Evolutionary conservation across 1,140 invertebrate genomes (phyloP).

Genomic region (Brachionus plicatilis): DNA sequence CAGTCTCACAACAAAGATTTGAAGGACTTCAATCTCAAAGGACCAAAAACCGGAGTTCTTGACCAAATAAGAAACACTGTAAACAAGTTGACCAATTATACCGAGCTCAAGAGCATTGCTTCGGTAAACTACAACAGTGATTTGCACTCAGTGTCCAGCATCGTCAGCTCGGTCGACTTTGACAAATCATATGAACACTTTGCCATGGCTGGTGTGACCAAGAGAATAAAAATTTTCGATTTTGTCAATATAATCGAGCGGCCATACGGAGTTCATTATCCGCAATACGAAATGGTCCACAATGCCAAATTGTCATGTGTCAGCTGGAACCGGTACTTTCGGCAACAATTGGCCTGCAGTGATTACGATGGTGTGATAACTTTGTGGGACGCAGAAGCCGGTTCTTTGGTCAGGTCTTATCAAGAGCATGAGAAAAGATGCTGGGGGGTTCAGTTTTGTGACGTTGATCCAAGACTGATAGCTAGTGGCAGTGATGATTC

Average conservation of each 20-base stretch:
- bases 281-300: slow-evolving; percentile 84
- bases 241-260: slow-evolving; percentile 78
- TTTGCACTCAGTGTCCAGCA: slow-evolving; percentile 78
- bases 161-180: slow-evolving; percentile 82
- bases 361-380: slow-evolving; percentile 91
- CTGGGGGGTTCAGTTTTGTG: slow-evolving; percentile 94
- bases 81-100: slow-evolving; percentile 79
- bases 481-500: slow-evolving; percentile 91
- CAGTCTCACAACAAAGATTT: slow-evolving; percentile 68
- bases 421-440: slow-evolving; percentile 91
- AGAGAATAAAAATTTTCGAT: slow-evolving; percentile 75
- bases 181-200: slow-evolving; percentile 93
- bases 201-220: slow-evolving; percentile 90
- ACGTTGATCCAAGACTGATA: slow-evolving; percentile 79
- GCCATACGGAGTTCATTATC: slow-evolving; percentile 81
- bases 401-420: slow-evolving; percentile 54
- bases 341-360: slow-evolving; percentile 78
- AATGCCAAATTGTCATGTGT: slow-evolving; percentile 89
- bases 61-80: slow-evolving; percentile 78
- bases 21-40: slow-evolving; percentile 47
- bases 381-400: slow-evolving; percentile 82
- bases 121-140: slow-evolving; percentile 85
- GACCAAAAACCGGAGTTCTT: slow-evolving; percentile 58
- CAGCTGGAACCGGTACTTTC: slow-evolving; percentile 87
- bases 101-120: slow-evolving; percentile 70